Evolutionary conservation across 2,113 vertebrate species (phyloP).

Genomic region (Pleuronectes platessa): DNA sequence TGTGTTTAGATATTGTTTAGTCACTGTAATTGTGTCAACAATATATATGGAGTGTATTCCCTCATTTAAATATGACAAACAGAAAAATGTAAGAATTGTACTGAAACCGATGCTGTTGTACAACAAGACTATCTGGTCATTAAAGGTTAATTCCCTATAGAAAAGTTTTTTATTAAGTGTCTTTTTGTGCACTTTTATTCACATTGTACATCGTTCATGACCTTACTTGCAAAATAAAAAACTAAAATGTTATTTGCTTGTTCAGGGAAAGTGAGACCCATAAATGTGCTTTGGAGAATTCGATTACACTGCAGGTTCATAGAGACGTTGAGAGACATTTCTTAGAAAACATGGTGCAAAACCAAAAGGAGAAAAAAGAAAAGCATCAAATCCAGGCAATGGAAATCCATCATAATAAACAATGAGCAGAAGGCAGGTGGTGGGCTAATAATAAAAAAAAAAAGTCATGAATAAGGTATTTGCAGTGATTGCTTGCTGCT

Average conservation of each 20-base stretch:
- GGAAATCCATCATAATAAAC: conserved; percentile 23
- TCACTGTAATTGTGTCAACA: not conserved
- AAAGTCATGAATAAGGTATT: conserved; percentile 48
- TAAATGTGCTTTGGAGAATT: not conserved
- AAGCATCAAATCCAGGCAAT: conserved; percentile 16
- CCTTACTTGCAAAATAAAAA: not conserved
- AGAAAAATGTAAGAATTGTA: not conserved
- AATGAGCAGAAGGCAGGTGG: conserved; percentile 5
- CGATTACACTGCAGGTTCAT: not conserved
- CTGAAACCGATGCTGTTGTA: not conserved
- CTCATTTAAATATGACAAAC: not conserved
- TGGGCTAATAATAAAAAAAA: conserved; percentile 31
- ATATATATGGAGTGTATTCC: not conserved
- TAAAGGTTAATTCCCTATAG: not conserved
- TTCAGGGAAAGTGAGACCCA: conserved; percentile 1
- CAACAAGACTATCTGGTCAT: not conserved
- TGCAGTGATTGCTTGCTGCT: not conserved
- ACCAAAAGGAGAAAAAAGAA: not conserved
- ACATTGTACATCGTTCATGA: not conserved
- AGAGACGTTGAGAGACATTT: not conserved
- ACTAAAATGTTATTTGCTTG: not conserved
- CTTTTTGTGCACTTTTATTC: too few species aligned
- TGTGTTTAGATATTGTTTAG: not conserved
- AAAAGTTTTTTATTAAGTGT: not conserved
- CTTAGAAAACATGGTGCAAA: not conserved